Conservation (phyloP, 1,140 invertebrate genomes). For the Manduca sexta region DNA sequence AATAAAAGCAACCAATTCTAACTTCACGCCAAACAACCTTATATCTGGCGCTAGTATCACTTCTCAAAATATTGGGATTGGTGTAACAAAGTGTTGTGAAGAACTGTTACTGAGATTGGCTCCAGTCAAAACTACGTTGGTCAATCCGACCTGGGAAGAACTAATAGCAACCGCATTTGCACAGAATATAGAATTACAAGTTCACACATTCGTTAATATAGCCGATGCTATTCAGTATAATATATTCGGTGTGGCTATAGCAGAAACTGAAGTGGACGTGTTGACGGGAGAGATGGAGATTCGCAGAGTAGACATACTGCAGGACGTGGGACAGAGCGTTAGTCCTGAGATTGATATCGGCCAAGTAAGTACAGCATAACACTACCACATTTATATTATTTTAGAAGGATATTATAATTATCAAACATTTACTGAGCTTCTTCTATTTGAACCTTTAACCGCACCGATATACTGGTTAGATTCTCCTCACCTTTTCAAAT, state of each 20-base stretch:
- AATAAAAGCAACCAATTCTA: slow-evolving; percentile 1
- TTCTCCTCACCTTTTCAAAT: no score
- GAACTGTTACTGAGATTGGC: slow-evolving; percentile 60
- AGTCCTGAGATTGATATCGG: slow-evolving; percentile 87
- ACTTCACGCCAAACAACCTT: slow-evolving; percentile 5
- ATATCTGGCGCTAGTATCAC: slow-evolving; percentile 11
- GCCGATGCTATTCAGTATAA: slow-evolving; percentile 72
- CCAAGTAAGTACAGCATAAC: no score
- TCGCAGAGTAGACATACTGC: slow-evolving; percentile 81
- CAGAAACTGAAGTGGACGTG: slow-evolving; percentile 85
- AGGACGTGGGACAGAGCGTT: slow-evolving; percentile 83
- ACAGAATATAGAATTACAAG: slow-evolving; percentile 76
- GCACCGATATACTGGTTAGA: no score
- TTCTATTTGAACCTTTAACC: no score
- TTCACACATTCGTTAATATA: slow-evolving; percentile 64
- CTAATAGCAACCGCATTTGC: slow-evolving; percentile 73
- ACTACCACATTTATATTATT: no score
- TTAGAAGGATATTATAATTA: no score
- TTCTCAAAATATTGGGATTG: background rate
- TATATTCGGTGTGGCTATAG: slow-evolving; percentile 75
- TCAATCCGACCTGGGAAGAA: slow-evolving; percentile 76
- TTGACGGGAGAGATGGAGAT: slow-evolving; percentile 84
- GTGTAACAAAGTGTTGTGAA: slow-evolving; percentile 5
- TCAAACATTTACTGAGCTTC: no score
- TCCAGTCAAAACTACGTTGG: slow-evolving; percentile 73